phyloP scores from a whole-genome alignment of 2,797 vertebrate species.

The Hoplostethus mediterraneus region DNA sequence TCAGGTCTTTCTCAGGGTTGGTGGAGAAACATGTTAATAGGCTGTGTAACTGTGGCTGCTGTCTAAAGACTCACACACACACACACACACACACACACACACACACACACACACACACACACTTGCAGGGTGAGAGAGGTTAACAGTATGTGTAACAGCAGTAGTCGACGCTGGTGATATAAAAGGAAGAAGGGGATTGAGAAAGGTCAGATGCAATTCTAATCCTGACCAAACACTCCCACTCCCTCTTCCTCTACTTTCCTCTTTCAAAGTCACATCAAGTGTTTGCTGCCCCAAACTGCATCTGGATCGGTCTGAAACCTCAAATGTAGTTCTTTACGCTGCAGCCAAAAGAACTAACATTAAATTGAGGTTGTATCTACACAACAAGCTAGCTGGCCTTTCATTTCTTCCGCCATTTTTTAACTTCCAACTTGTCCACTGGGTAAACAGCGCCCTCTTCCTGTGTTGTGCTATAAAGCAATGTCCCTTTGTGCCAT shows the following conservation, averaged over 20 bases:
- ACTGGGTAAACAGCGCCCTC: background rate
- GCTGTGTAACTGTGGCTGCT: constrained; percentile 9
- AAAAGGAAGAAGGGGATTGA: constrained; percentile 44
- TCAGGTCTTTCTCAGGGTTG: constrained; percentile 56
- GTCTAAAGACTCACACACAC: constrained; percentile 17
- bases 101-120: background rate
- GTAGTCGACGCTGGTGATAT: constrained; percentile 37
- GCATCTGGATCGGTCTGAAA: background rate
- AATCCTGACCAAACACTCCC: constrained; percentile 34
- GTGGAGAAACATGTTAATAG: constrained; percentile 45
- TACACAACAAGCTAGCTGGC: background rate
- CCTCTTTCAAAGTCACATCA: constrained; percentile 8
- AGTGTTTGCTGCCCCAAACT: background rate
- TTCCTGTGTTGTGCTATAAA: background rate
- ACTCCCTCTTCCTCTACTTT: constrained; percentile 41
- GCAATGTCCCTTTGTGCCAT: background rate
- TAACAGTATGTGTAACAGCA: constrained; percentile 48
- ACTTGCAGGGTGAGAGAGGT: constrained; percentile 39
- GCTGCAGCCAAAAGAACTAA: background rate
- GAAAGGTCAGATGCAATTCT: constrained; percentile 67
- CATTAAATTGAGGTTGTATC: background rate
- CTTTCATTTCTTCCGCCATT: too few species aligned
- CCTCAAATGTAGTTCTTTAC: background rate
- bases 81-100: constrained; percentile 19
- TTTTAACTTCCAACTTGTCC: too few species aligned